phyloP scores from a whole-genome alignment of 2,113 vertebrate genomes.

The Crotalus tigris region DNA sequence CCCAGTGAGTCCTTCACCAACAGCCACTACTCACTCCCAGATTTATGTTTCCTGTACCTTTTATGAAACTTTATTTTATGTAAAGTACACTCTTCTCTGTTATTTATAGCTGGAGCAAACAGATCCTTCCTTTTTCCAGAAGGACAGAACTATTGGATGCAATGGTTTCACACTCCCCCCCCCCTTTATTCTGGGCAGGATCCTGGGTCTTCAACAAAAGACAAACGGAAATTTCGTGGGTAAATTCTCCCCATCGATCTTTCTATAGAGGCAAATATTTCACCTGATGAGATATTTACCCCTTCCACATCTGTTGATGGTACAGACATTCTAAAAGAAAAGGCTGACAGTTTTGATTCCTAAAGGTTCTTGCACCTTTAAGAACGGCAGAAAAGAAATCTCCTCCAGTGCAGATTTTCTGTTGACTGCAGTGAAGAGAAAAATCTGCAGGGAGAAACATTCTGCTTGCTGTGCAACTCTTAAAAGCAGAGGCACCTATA shows the following conservation, averaged over 20 bases:
- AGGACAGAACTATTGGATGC: neutral
- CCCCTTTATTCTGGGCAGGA: neutral
- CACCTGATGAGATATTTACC: neutral
- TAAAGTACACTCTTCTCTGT: neutral
- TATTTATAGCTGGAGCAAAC: neutral
- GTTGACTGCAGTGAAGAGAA: neutral
- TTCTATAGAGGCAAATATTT: neutral
- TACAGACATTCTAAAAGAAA: neutral
- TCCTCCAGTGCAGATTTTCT: neutral
- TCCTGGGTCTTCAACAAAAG: neutral
- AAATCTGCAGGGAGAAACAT: neutral
- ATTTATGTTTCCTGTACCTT: neutral
- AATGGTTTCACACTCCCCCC: neutral
- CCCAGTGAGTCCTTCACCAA: neutral
- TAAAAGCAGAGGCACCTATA: neutral
- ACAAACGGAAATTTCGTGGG: neutral
- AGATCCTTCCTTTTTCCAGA: neutral
- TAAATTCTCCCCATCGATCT: neutral
- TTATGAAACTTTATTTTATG: neutral
- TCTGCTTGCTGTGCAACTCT: neutral
- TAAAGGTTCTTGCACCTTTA: neutral
- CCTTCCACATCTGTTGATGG: neutral
- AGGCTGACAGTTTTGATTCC: neutral
- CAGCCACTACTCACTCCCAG: neutral
- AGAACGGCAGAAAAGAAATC: neutral